Evolutionary conservation across 2,888 invertebrate genomes (phyloP), one percentile per base, ranked within the genome.

Genomic region (Leucoptera coffeella): DNA sequence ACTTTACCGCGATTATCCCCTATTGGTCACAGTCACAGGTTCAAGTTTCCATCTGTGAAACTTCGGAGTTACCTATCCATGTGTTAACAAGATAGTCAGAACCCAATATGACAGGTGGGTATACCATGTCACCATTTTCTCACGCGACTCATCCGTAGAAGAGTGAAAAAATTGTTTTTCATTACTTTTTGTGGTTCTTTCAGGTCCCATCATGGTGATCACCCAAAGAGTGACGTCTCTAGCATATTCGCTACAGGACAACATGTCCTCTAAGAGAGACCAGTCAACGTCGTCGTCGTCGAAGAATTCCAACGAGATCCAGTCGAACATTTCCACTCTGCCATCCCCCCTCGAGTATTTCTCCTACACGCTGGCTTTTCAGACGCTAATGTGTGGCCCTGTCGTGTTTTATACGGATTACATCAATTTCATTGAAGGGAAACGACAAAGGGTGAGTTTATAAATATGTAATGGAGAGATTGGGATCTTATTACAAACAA

Each of bases 121-220:
- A n/a, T n/a, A n/a, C n/a, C n/a, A n/a, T n/a, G n/a, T n/a, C n/a
- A n/a, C n/a, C n/a, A n/a, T n/a, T n/a, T n/a, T n/a, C n/a, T n/a
- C n/a, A n/a, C n/a, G n/a, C n/a, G n/a, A n/a, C n/a, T n/a, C n/a
- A n/a, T n/a, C n/a, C n/a, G n/a, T n/a, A n/a, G n/a, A n/a, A n/a
- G n/a, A n/a, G n/a, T n/a, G n/a, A n/a, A n/a, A n/a, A n/a, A n/a
- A n/a, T n/a, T n/a, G n/a, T n/a, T n/a, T n/a, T n/a, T n/a, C n/a
- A n/a, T n/a, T n/a, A n/a, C n/a, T n/a, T n/a, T n/a, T n/a, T n/a
- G n/a, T n/a, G n/a, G n/a, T n/a, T n/a, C n/a, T n/a, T n/a, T n/a
- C n/a, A 84, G 87, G 93, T 33, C 94, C 95, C 2, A 58, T 97
- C 40, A 97, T 97, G 97, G 89, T 97, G 29, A 87, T 93, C 41